Base-by-base conservation (phyloP, 2,888 invertebrate species). In the Cyaniris semiargus region DNA sequence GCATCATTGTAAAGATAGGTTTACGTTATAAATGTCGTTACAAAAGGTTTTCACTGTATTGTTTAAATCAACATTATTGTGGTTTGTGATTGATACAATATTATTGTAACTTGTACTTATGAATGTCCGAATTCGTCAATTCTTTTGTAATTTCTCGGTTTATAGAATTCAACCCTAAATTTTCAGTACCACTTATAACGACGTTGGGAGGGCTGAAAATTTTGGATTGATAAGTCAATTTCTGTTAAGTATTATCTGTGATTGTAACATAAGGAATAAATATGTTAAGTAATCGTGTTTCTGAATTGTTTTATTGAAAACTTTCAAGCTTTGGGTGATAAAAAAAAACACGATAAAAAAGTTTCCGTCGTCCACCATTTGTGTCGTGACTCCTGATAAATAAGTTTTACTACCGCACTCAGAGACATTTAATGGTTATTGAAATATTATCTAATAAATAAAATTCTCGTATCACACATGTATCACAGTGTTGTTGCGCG, bases 201-300 rank as follows among this genome's bases (percentile, higher is more conserved):
- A 34, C 44, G 44, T 44, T 44, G 13, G 3, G 44, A 44, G 44
- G 44, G 44, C 10, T 44, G 44, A 44, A 44, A 44, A 10, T 10
- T 44, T 44, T 10, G 44, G 44, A 10, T 44, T 10, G 44, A 13
- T 3, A 13, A 44, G 44, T 44, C 44, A 23, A 23, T 60, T 60
- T 10, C 23, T 23, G 23, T 23, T 60, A 60, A 60, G 23, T 23
- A 60, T 60, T 60, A 60, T 60, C 60, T 60, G 60, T 60, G 60
- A 60, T 60, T 60, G 60, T 60, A 60, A 60, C 3, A 23, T 60
- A 23, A 60, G 60, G 23, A 60, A 60, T 60, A 60, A 60, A 60
- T 23, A 60, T 60, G 23, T 23, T 60, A 44, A 44, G 60, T n/a
- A n/a, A 10, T 13, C 23, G 23, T 13, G 23, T 23, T 27, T 21